phyloP scores from a whole-genome alignment of 2,113 vertebrate species.

The Channa argus region DNA sequence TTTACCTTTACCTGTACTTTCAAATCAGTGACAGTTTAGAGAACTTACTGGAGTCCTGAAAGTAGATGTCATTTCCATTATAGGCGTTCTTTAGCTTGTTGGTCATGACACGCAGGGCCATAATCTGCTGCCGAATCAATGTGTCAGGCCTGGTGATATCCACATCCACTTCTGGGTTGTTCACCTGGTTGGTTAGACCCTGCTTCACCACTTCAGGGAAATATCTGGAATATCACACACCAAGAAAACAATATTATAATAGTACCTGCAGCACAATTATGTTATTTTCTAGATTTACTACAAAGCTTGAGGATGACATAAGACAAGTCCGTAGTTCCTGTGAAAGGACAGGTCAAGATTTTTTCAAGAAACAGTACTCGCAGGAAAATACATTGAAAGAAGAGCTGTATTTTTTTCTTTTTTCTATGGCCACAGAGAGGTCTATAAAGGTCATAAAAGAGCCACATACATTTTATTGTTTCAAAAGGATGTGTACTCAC shows the following conservation, averaged over 20 bases:
- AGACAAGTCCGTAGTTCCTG: background rate
- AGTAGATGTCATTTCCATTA: conserved; percentile 97
- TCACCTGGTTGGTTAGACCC: conserved; percentile 95
- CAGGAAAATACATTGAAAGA: too few relatives aligned
- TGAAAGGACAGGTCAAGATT: background rate
- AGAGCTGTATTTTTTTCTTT: too few relatives aligned
- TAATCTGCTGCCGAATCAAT: conserved; percentile 97
- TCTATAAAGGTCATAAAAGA: background rate
- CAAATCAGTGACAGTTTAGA: background rate
- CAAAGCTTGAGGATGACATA: background rate
- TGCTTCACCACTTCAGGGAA: conserved; percentile 97
- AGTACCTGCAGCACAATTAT: too few relatives aligned
- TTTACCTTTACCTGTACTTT: background rate
- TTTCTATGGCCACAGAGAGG: background rate
- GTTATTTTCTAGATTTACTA: background rate
- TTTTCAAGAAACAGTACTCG: too few relatives aligned
- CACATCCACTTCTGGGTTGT: conserved; percentile 97
- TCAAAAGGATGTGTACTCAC: too few relatives aligned
- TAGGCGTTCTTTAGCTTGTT: conserved; percentile 96
- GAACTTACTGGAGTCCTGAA: conserved; percentile 96
- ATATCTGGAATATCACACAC: conserved; percentile 83
- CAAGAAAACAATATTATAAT: background rate
- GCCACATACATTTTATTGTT: too few relatives aligned
- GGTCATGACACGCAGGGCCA: conserved; percentile 96
- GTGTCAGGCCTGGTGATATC: conserved; percentile 97